Base-by-base conservation (phyloP, 2,797 vertebrate genomes). In the Smutsia temminckii region DNA sequence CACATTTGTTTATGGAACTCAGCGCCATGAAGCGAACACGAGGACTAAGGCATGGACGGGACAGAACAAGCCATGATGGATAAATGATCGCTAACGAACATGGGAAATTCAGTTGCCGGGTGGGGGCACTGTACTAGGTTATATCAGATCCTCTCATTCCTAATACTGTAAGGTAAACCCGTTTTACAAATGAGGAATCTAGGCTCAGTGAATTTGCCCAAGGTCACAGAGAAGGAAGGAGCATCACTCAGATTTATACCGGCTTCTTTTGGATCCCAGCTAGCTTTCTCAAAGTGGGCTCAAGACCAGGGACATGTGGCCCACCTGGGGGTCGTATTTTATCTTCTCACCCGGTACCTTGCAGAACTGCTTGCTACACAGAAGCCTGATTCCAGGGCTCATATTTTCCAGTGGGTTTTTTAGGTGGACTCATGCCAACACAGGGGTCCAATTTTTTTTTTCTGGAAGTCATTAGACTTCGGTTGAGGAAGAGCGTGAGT, bases 311-410 rank as follows among this genome's bases (percentile, higher is more conserved):
- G 27, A 55, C 25, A 20, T 6, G 2, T 8, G 2, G 2, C 4
- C 81, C 17, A 6, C 17, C 9, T 12, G 27, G 37, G 27, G 25
- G 13, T 17, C 0, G 0, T 11, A 23, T 57, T 49, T 16, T 0
- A 2, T 10, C 13, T 4, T 37, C n/a, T 59, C 18, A 12, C 37
- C 61, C 57, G 2, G 0, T 4, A 20, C 5, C 16, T n/a, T 5
- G 14, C 6, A 34, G 68, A 61, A 18, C 2, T 25, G 64, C 12
- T 53, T 74, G 42, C 40, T 68, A 9, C 6, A 0, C 4, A 27
- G 18, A 84, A 85, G 37, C 29, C 29, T 40, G 51, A 25, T 11
- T 61, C 27, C 14, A 34, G 23, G 0, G 80, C 25, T 69, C 34
- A 32, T 18, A 25, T 66, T 93, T 84, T 37, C 10, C 29, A 7